Conservation (phyloP, 2,888 invertebrate genomes). For the Pammene aurita region DNA sequence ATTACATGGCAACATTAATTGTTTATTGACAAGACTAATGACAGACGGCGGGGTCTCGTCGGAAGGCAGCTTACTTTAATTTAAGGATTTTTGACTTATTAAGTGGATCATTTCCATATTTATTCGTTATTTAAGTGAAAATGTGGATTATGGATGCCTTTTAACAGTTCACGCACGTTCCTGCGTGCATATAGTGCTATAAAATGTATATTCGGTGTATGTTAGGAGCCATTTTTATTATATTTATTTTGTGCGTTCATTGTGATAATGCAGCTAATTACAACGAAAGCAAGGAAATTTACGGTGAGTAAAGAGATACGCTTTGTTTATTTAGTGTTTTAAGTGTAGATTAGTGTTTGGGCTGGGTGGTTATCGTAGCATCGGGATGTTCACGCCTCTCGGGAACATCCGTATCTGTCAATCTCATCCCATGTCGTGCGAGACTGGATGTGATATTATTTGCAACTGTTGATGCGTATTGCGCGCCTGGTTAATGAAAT, state of each 20-base stretch:
- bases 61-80: conserved; percentile 73
- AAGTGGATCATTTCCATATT: conserved; percentile 66
- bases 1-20: conserved; percentile 68
- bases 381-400: conserved; percentile 40
- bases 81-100: conserved; percentile 68
- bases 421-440: conserved; percentile 33
- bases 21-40: conserved; percentile 82
- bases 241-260: conserved; percentile 83
- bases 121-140: conserved; percentile 67
- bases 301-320: conserved; percentile 64
- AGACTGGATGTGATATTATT: conserved; percentile 29
- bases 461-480: conserved; percentile 28
- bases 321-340: conserved; percentile 27
- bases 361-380: conserved; percentile 1
- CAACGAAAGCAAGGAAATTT: conserved; percentile 79
- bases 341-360: conserved; percentile 4
- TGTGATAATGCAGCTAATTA: conserved; percentile 79
- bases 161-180: conserved; percentile 67
- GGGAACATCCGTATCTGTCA: conserved; percentile 37
- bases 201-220: conserved; percentile 79
- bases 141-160: conserved; percentile 74
- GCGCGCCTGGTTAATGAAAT: conserved; percentile 17
- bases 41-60: conserved; percentile 78
- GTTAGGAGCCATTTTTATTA: conserved; percentile 82
- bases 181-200: conserved; percentile 65